A percentile compares a stretch with the other conserved stretches of the same genome.
These are phyloP conservation scores for Cephus runcator DNA, from an alignment of 2,888 invertebrate species.

Conservation along the genomic window DNA sequence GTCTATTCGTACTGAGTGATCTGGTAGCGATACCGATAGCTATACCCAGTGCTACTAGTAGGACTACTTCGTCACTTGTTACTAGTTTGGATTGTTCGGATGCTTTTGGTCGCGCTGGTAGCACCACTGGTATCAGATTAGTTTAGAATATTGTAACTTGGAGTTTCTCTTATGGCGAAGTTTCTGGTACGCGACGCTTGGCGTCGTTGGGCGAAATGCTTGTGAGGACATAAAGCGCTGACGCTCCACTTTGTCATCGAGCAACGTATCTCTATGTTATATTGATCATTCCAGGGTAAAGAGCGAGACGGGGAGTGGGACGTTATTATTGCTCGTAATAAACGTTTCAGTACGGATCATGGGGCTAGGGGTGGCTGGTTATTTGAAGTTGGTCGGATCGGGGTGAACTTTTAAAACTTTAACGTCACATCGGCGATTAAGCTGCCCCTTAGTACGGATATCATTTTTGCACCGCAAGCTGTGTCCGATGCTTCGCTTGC, in stretches of 20 bases:
- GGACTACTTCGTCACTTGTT: not conserved
- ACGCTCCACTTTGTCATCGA: slow-evolving; percentile 45
- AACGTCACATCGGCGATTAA: slow-evolving; percentile 18
- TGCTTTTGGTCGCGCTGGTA: not conserved
- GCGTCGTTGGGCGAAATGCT: not conserved
- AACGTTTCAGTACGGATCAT: not conserved
- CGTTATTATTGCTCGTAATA: slow-evolving; percentile 36
- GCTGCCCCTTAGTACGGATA: slow-evolving; percentile 17
- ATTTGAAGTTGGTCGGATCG: not conserved
- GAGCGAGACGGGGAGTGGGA: not conserved
- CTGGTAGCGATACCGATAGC: too few species aligned
- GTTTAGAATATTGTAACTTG: not conserved
- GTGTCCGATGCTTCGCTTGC: slow-evolving; percentile 7
- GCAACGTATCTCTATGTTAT: slow-evolving; percentile 21
- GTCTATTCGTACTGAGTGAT: not conserved
- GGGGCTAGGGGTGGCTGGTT: not conserved
- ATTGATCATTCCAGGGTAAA: slow-evolving; percentile 42
- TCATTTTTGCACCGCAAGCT: slow-evolving; percentile 21
- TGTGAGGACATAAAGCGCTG: slow-evolving; percentile 44
- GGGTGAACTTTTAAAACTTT: slow-evolving; percentile 18
- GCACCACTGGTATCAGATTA: not conserved
- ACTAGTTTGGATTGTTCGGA: not conserved
- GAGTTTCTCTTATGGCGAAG: not conserved
- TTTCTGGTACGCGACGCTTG: not conserved
- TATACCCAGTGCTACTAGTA: not conserved